Base-by-base conservation (phyloP, 1,140 invertebrate species). In the Drosophila sulfurigaster region DNA sequence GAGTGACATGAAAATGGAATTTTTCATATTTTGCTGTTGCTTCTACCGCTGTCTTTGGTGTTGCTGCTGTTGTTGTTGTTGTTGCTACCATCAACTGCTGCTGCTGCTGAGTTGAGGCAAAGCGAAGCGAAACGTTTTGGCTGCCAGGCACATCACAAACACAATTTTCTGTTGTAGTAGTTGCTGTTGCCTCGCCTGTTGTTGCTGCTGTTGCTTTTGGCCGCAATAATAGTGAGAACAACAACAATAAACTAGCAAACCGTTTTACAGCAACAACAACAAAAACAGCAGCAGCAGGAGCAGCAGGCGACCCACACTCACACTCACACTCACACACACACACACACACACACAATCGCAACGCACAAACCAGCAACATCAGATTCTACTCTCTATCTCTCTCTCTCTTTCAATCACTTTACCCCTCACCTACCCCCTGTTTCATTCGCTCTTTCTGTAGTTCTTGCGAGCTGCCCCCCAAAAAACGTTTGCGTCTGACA, bases 401-500 rank as follows among this genome's bases (percentile, higher is more conserved):
- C 62, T 30, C 48, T 32, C 78, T 65, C 35, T 10, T 10, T 75
- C 57, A 49, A 20, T 64, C 52, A 43, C 51, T 48, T 69, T 46
- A 5, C 16, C 6, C 16, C 38, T 46, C 58, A 67, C 70, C 78
- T 46, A 32, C 49, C 41, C 48, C 38, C 58, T 0, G 5, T 49
- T 43, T 69, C 65, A n/a, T 52, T 16, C 57, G 32, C 43, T 11
- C 46, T 20, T 35, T 25, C 4, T 16, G 15, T 30, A 41, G 1
- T 62, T 13, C 57, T 64, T 65, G 35, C 64, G 67, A 75, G 64
- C 62, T 45, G 57, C 57, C 64, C 20, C 65, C 59, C 74, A 78
- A 86, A 90, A 90, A 91, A 79, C 79, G 79, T 90, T 92, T 92
- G 91, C 91, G 76, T 76, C 83, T 92, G 91, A 92, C 91, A 92